A percentile compares a stretch with the other conserved stretches of the same genome.
phyloP scores from a whole-genome alignment of 2,797 vertebrate genomes.

The Glyptemys insculpta region DNA sequence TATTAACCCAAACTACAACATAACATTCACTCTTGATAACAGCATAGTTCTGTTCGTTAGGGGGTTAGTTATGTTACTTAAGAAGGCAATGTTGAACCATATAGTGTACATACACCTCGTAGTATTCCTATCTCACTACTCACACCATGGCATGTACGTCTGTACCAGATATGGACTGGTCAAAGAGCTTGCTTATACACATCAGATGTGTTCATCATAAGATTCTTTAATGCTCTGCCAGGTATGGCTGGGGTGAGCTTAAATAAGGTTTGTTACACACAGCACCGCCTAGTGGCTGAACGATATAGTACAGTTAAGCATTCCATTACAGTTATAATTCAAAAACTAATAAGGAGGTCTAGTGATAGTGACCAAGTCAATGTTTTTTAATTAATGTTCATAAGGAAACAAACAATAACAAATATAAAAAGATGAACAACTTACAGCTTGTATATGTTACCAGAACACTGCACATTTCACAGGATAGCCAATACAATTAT shows the following conservation, averaged over 20 bases:
- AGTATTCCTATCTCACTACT: not conserved
- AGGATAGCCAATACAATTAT: not conserved
- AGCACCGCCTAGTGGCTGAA: not conserved
- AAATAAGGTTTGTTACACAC: not conserved
- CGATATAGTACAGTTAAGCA: not conserved
- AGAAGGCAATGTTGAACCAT: not conserved
- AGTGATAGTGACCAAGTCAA: not conserved
- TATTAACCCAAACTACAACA: not conserved
- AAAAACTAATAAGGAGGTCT: not conserved
- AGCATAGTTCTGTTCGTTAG: not conserved
- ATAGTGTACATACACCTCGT: not conserved
- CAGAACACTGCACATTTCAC: not conserved
- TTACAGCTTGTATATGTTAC: not conserved
- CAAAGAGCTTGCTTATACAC: not conserved
- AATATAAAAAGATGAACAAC: not conserved
- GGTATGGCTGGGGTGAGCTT: not conserved
- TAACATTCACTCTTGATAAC: not conserved
- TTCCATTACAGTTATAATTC: not conserved
- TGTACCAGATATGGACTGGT: not conserved
- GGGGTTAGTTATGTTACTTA: not conserved
- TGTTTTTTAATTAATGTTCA: not conserved
- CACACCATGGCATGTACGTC: not conserved
- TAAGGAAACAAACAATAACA: not conserved
- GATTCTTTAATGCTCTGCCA: not conserved
- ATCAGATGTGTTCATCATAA: not conserved